Base-by-base conservation (phyloP, 2,797 vertebrate species). In the Pygocentrus nattereri region DNA sequence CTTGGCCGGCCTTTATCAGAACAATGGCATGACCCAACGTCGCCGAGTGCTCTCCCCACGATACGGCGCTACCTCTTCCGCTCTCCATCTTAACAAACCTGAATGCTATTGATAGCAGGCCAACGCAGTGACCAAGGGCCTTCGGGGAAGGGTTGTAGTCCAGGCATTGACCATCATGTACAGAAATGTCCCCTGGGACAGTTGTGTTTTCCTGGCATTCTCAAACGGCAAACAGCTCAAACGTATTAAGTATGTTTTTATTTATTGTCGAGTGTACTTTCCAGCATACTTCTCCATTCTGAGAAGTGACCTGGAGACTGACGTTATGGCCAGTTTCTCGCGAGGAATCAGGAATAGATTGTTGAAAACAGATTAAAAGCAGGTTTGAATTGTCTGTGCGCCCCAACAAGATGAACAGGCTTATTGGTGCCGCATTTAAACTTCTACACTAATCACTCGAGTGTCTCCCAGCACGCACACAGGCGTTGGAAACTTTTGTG, bases 1-100 rank as follows among this genome's bases (percentile, higher is more conserved):
- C 84, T 78, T 38, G 74, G 69, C 38, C 73, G 74, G 70, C 25
- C 61, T 74, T 88, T 91, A 91, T 91, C 88, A 88, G 87, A 88
- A 90, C 84, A 88, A 85, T 74, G 71, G 84, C 89, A 87, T 69
- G 62, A 73, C 76, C 50, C 74, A 61, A 31, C 23, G 34, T 25
- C 30, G 61, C 64, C n/a, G n/a, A 65, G 72, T 84, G 88, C 59
- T 54, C 65, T 59, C 54, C 64, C 68, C 49, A 50, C 21, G 87
- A 91, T 91, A 89, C 2, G 41, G 31, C 34, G 56, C 50, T 47
- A 70, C 44, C 70, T 82, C 80, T 86, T 89, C 88, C 87, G 76
- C 74, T 75, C 41, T 76, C 27, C n/a, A 69, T 59, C 74, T 78
- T 38, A 67, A 78, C 75, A 59, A 67, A 71, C 44, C 54, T 38